Evolutionary conservation across 1,140 invertebrate species (phyloP).

Genomic region (Camponotus vicinus): DNA sequence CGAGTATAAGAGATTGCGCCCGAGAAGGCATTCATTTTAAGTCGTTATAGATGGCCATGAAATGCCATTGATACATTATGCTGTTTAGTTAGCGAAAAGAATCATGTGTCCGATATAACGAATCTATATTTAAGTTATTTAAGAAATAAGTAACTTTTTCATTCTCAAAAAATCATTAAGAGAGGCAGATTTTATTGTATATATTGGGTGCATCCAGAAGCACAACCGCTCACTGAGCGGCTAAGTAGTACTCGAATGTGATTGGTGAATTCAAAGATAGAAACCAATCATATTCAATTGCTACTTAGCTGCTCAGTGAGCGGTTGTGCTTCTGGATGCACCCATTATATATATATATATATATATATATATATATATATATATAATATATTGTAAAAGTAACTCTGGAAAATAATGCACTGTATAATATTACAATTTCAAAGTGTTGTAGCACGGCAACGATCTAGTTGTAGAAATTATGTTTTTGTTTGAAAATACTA

Average conservation of each 20-base stretch:
- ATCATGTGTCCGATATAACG: background rate
- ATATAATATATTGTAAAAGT: background rate
- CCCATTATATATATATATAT: too few relatives aligned
- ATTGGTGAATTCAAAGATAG: too few relatives aligned
- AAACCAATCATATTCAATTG: too few relatives aligned
- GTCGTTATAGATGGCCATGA: background rate
- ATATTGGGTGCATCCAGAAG: too few relatives aligned
- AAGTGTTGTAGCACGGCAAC: background rate
- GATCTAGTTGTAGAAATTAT: background rate
- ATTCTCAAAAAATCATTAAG: background rate
- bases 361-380: background rate
- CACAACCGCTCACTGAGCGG: too few relatives aligned
- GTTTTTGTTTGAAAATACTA: background rate
- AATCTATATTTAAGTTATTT: slow-evolving; percentile 1
- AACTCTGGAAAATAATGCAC: background rate
- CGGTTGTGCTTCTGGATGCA: too few relatives aligned
- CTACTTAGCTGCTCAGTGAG: too few relatives aligned
- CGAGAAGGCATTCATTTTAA: background rate
- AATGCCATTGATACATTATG: too few relatives aligned
- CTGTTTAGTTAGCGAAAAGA: background rate
- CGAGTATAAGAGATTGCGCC: background rate
- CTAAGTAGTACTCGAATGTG: too few relatives aligned
- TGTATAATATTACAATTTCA: background rate
- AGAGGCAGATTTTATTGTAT: background rate
- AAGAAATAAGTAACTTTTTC: background rate